A percentile compares a stretch with the other conserved stretches of the same genome.
Evolutionary conservation across 2,797 vertebrate species (phyloP).

Genomic region (Falco concolor): DNA sequence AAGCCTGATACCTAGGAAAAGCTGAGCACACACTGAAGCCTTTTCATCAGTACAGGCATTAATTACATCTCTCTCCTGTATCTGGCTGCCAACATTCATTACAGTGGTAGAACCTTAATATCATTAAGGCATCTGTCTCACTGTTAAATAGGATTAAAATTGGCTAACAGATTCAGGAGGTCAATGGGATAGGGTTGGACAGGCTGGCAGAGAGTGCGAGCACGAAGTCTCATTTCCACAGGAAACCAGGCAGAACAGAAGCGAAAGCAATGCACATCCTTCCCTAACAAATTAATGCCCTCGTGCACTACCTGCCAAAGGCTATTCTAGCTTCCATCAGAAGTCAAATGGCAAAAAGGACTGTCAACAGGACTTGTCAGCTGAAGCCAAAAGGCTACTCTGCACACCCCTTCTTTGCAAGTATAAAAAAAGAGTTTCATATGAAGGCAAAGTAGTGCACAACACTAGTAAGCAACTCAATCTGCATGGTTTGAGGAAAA

Average conservation of each 20-base stretch:
- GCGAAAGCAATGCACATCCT: neutral
- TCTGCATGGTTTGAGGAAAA: neutral
- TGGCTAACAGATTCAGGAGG: neutral
- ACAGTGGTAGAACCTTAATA: neutral
- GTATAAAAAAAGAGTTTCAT: neutral
- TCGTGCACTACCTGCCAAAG: neutral
- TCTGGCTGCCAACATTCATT: neutral
- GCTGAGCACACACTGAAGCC: neutral
- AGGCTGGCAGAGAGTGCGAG: neutral
- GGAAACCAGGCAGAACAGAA: constrained; percentile 6
- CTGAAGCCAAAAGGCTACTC: neutral
- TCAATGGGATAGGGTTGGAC: neutral
- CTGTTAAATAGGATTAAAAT: constrained; percentile 7
- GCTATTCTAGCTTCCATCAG: neutral
- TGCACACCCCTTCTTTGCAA: neutral
- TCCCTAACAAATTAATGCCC: neutral
- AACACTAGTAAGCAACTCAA: neutral
- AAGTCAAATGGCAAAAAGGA: neutral
- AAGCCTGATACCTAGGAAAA: neutral
- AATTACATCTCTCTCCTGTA: constrained; percentile 18
- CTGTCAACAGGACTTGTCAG: neutral
- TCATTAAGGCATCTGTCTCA: constrained; percentile 1
- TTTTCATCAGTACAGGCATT: constrained; percentile 21
- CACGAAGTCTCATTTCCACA: neutral
- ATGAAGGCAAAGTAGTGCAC: neutral